Conservation (phyloP, 2,113 vertebrate genomes). For the Brienomyrus longianalis region DNA sequence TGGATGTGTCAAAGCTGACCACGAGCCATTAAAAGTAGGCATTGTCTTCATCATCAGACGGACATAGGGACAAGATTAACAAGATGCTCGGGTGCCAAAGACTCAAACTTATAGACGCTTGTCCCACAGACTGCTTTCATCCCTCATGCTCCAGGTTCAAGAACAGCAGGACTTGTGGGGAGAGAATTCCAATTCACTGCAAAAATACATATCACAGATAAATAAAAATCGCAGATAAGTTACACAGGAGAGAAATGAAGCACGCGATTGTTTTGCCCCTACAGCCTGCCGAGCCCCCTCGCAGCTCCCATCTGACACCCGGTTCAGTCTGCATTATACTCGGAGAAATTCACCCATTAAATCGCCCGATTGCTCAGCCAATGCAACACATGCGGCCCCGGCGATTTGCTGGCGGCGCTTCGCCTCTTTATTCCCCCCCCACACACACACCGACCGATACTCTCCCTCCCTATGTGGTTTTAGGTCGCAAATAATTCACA, state of each 20-base stretch:
- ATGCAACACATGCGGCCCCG: background rate
- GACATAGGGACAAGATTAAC: background rate
- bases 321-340: background rate
- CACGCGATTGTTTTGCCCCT: background rate
- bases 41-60: background rate
- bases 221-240: background rate
- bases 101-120: background rate
- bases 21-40: background rate
- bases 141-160: background rate
- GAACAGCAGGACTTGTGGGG: background rate
- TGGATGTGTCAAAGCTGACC: background rate
- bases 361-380: background rate
- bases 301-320: background rate
- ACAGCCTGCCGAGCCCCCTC: background rate
- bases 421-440: conserved; percentile 44
- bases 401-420: conserved; percentile 39
- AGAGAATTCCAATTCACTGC: conserved; percentile 33
- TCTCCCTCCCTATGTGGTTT: conserved; percentile 56
- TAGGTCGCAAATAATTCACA: conserved; percentile 53
- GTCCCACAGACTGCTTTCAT: background rate
- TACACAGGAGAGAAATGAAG: conserved; percentile 36
- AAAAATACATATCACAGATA: conserved; percentile 23
- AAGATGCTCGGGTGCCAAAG: background rate
- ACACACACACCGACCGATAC: conserved; percentile 23
- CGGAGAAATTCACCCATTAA: background rate